phyloP scores from a whole-genome alignment of 2,888 invertebrate species.

The Sphaeridia pumilis region DNA sequence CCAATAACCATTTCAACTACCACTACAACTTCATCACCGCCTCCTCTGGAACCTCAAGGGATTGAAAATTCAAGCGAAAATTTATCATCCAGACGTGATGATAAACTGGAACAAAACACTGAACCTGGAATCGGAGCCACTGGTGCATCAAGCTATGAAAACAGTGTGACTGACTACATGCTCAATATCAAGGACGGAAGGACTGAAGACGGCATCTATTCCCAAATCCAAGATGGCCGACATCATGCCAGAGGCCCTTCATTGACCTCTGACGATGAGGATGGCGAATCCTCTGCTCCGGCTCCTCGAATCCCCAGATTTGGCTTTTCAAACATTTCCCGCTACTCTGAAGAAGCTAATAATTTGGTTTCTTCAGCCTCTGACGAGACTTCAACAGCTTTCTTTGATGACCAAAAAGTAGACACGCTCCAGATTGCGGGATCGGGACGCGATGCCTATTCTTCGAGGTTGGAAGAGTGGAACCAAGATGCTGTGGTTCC shows the following conservation, averaged over 20 bases:
- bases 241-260: neutral
- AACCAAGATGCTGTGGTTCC: too few relatives aligned
- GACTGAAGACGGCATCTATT: neutral
- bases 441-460: too few relatives aligned
- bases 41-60: neutral
- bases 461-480: too few relatives aligned
- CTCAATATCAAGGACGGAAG: neutral
- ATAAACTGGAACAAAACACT: neutral
- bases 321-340: constrained; percentile 8
- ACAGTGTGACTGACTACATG: constrained; percentile 2
- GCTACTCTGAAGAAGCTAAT: constrained; percentile 14
- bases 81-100: neutral
- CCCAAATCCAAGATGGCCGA: neutral
- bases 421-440: too few relatives aligned
- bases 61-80: neutral
- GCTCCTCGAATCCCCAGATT: constrained; percentile 2
- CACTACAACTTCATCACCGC: neutral
- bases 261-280: too few relatives aligned
- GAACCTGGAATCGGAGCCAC: neutral
- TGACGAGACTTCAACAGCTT: too few relatives aligned
- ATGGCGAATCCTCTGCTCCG: neutral
- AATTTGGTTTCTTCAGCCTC: too few relatives aligned
- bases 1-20: too few relatives aligned
- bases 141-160: neutral
- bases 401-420: too few relatives aligned